Evolutionary conservation across 1,140 invertebrate species (phyloP), one percentile per base, ranked within the genome.

Genomic region (Trichoplusia ni): DNA sequence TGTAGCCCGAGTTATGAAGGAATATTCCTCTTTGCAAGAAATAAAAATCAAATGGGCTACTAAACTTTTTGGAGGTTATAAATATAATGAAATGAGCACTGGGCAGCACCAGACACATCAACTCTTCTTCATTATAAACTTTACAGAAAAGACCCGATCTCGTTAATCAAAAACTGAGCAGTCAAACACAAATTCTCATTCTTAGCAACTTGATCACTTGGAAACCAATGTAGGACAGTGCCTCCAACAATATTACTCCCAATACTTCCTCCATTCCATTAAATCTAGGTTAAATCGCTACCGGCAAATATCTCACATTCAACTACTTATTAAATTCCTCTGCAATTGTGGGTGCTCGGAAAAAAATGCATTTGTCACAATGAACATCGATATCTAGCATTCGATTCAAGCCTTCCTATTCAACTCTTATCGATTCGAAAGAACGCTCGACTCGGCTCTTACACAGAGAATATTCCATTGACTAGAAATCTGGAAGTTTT

Each of bases 351-450:
- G 19, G 51, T 13, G 31, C 25, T 23, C 2, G 19, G 54, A 58
- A 58, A 56, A n/a, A 58, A 58, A 58, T 58, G 54, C 54, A 58
- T 44, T 58, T 27, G 54, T 58, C 54, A 58, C 54, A 58, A 58
- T 58, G 38, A 37, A 38, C 6, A 42, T 23, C 54, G 54, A 58
- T 58, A 58, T 58, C 54, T 58, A 42, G 29, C 35, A 58, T 58
- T 58, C 54, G 27, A 58, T 44, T 58, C 9, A 58, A 58, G 54
- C 38, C 23, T 18, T 19, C 38, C 21, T 40, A 42, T 42, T 56
- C 54, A 27, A 7, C 13, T 31, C 7, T 14, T 16, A 47, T 47
- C 44, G 44, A 40, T 42, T 9, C 21, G n/a, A 6, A 19, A 58
- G 23, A 58, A 42, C 31, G 23, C 54, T 58, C 38, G 54, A 31